These are phyloP conservation scores for Dicroscelio sp. DNA, from an alignment of 2,888 invertebrate species.

Conservation along the genomic window DNA sequence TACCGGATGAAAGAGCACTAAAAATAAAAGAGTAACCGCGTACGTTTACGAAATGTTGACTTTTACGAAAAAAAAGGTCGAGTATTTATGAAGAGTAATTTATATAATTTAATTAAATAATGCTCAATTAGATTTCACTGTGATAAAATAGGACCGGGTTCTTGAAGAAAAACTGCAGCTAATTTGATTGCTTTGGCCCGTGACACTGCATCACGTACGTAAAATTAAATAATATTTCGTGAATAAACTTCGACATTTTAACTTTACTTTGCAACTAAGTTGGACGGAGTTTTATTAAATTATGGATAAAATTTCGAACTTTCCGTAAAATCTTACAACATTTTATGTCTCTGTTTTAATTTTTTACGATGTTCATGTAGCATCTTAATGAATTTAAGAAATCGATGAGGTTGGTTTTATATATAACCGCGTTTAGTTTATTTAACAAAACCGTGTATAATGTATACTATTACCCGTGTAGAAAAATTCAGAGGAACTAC, in stretches of 20 bases:
- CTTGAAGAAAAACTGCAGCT: neutral
- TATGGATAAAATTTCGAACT: slow-evolving; percentile 51
- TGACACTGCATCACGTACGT: slow-evolving; percentile 22
- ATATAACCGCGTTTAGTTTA: too few species aligned
- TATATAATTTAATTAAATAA: too few species aligned
- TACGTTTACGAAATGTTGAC: slow-evolving; percentile 44
- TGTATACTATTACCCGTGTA: too few species aligned
- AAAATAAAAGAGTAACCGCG: slow-evolving; percentile 72
- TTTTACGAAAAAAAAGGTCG: slow-evolving; percentile 6
- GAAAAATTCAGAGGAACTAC: too few species aligned
- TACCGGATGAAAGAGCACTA: slow-evolving; percentile 29
- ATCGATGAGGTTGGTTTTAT: too few species aligned
- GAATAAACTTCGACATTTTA: slow-evolving; percentile 58
- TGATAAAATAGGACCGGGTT: neutral
- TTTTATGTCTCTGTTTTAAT: slow-evolving; percentile 46
- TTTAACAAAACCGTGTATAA: too few species aligned
- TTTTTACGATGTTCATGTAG: slow-evolving; percentile 8
- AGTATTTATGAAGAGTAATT: too few species aligned
- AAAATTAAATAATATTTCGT: slow-evolving; percentile 53
- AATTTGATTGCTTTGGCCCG: slow-evolving; percentile 1
- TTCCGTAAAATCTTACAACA: slow-evolving; percentile 33
- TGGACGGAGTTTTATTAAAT: slow-evolving; percentile 46
- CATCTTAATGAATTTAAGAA: slow-evolving; percentile 20
- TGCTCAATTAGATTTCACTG: neutral
- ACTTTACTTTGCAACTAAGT: slow-evolving; percentile 31